Evolutionary conservation across 2,113 vertebrate species (phyloP).

Genomic region (Ceyx margarethae): DNA sequence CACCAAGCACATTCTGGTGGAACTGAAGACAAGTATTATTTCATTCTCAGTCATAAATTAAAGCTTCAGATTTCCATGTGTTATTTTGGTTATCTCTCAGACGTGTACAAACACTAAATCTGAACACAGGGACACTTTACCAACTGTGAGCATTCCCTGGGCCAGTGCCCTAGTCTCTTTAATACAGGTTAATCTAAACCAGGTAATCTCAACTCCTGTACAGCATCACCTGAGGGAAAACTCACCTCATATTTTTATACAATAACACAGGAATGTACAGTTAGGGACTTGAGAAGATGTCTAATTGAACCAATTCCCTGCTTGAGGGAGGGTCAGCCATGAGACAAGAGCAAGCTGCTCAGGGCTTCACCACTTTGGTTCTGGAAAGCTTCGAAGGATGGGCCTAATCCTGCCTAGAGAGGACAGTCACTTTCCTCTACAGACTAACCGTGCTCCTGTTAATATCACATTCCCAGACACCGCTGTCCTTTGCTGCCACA

Average conservation of each 20-base stretch:
- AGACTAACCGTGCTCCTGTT: background rate
- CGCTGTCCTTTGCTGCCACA: background rate
- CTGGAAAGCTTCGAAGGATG: background rate
- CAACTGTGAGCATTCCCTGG: background rate
- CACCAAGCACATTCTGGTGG: constrained; percentile 14
- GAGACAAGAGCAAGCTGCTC: background rate
- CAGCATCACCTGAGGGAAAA: background rate
- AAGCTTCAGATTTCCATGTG: background rate
- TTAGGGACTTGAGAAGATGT: background rate
- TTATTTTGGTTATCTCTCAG: background rate
- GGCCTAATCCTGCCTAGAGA: background rate
- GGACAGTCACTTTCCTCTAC: background rate
- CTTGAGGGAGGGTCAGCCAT: background rate
- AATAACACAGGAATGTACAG: background rate
- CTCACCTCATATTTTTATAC: background rate
- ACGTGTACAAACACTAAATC: background rate
- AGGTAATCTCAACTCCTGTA: background rate
- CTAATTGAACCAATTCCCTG: background rate
- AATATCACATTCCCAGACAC: background rate
- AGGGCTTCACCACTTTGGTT: background rate
- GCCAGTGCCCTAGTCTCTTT: background rate
- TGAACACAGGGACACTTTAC: background rate
- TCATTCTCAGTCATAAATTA: background rate
- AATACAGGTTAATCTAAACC: background rate
- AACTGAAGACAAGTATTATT: constrained; percentile 28